Evolutionary conservation across 2,888 invertebrate species (phyloP).

Genomic region (Leptinotarsa haldemani): DNA sequence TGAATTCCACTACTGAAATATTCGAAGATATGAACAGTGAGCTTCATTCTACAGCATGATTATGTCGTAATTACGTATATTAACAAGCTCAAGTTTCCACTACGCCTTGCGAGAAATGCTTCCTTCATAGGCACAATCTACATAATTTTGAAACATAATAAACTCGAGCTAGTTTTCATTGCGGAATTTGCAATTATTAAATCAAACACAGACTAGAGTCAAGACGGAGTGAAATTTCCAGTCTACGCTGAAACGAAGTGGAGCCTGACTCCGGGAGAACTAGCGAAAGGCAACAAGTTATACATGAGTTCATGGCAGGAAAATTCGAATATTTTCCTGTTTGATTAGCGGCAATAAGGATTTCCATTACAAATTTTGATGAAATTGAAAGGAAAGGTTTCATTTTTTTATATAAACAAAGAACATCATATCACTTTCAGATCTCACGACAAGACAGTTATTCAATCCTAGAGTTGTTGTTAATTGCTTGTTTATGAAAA

Average conservation of each 20-base stretch:
- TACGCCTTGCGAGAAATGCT: constrained; percentile 7
- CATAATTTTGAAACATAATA: constrained; percentile 18
- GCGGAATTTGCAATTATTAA: constrained; percentile 11
- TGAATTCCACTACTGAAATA: neutral
- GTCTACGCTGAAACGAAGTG: neutral
- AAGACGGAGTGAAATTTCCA: neutral
- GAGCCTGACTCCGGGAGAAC: neutral
- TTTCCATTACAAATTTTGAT: neutral
- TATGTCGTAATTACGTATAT: neutral
- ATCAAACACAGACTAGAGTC: constrained; percentile 14
- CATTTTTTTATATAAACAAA: too few species aligned
- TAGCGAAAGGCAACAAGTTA: neutral
- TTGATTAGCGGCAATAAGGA: neutral
- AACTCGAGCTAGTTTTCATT: constrained; percentile 16
- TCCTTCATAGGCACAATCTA: constrained; percentile 8
- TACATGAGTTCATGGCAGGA: neutral
- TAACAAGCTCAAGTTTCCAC: constrained; percentile 1
- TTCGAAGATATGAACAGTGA: neutral
- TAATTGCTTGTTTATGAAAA: too few species aligned
- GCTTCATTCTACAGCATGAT: constrained; percentile 1
- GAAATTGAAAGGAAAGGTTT: too few species aligned
- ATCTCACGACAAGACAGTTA: too few species aligned
- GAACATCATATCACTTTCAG: too few species aligned
- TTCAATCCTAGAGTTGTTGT: too few species aligned
- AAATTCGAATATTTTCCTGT: neutral